Evolutionary conservation across 2,113 vertebrate species (phyloP).

Genomic region (Reinhardtius hippoglossoides): DNA sequence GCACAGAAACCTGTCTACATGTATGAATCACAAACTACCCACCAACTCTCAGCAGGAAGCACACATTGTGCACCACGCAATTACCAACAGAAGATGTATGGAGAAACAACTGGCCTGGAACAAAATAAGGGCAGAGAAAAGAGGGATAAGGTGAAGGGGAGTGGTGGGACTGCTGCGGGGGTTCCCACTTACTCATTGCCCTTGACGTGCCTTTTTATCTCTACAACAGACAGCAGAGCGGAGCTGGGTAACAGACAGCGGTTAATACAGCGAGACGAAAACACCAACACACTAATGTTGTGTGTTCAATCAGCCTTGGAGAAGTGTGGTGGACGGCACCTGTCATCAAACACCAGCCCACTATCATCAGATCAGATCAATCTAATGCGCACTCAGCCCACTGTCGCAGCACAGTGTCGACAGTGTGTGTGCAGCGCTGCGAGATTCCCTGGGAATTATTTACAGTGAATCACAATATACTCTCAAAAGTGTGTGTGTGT

Average conservation of each 20-base stretch:
- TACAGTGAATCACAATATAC: slow-evolving; percentile 25
- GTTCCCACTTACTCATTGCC: slow-evolving; percentile 37
- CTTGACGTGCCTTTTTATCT: slow-evolving; percentile 30
- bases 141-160: slow-evolving; percentile 2
- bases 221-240: slow-evolving; percentile 23
- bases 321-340: slow-evolving; percentile 34
- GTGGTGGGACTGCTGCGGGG: slow-evolving; percentile 2
- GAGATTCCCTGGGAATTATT: slow-evolving; percentile 18
- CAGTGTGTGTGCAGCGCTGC: background rate
- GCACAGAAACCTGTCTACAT: slow-evolving; percentile 11
- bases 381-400: slow-evolving; percentile 6
- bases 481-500: slow-evolving; percentile 12
- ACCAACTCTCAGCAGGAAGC: slow-evolving; percentile 19
- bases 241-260: slow-evolving; percentile 33
- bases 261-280: slow-evolving; percentile 43
- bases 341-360: slow-evolving; percentile 22
- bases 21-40: slow-evolving; percentile 14
- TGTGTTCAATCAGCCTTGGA: slow-evolving; percentile 55
- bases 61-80: slow-evolving; percentile 45
- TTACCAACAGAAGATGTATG: slow-evolving; percentile 6
- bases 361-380: slow-evolving; percentile 31
- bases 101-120: slow-evolving; percentile 39
- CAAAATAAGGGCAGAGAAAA: slow-evolving; percentile 29
- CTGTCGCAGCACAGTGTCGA: slow-evolving; percentile 19
- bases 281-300: slow-evolving; percentile 29